Conservation (phyloP, 2,888 invertebrate genomes). For the Eupithecia vulgata region DNA sequence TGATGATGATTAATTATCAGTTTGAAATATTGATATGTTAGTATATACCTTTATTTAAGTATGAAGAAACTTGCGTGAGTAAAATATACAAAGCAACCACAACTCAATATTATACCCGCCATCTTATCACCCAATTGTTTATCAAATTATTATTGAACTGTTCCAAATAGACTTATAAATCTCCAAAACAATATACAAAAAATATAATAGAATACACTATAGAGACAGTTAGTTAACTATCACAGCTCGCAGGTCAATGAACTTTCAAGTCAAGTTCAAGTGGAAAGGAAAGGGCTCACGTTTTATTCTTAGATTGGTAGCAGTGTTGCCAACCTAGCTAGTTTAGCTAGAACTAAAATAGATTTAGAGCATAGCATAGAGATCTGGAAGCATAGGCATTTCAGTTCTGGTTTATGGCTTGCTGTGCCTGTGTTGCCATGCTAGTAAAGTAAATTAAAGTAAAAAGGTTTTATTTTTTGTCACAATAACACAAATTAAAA, state of each 20-base stretch:
- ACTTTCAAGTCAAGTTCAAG: constrained; percentile 77
- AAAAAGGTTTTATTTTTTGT: too few species aligned
- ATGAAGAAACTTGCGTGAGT: background rate
- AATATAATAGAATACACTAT: constrained; percentile 36
- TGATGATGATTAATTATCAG: background rate
- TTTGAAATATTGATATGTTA: background rate
- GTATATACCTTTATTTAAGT: background rate
- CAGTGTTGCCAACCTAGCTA: constrained; percentile 17
- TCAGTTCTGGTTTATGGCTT: background rate
- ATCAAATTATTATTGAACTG: constrained; percentile 3
- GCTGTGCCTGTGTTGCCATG: background rate
- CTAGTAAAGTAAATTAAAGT: too few species aligned
- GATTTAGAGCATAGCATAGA: background rate
- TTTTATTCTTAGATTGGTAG: constrained; percentile 70
- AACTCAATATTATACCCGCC: background rate
- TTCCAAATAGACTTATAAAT: constrained; percentile 8
- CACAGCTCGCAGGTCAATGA: constrained; percentile 65
- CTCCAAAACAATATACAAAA: constrained; percentile 25
- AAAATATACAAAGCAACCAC: background rate
- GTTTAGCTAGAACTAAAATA: constrained; percentile 6
- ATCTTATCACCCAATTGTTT: background rate
- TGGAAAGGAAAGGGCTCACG: constrained; percentile 60
- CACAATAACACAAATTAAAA: too few species aligned
- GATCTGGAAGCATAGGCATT: background rate
- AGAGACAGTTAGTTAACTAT: constrained; percentile 52